Conservation (phyloP, 2,113 vertebrate genomes). For the Chloebia gouldiae region DNA sequence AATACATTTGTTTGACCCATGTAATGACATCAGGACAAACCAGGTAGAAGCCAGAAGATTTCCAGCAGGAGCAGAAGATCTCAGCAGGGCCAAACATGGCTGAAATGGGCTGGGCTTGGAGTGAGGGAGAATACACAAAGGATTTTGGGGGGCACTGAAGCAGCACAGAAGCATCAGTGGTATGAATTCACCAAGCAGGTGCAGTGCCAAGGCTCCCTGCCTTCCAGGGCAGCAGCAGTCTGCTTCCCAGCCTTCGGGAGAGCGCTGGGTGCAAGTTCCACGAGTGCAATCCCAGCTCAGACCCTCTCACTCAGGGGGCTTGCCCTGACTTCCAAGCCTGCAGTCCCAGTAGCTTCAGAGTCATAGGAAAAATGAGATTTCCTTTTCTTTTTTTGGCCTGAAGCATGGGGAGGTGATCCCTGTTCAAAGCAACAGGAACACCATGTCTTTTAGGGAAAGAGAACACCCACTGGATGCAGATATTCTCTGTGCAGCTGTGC, state of each 20-base stretch:
- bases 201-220: not conserved
- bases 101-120: not conserved
- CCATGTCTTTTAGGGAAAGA: not conserved
- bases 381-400: not conserved
- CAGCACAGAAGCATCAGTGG: not conserved
- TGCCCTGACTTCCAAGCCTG: not conserved
- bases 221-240: not conserved
- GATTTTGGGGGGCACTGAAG: not conserved
- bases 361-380: not conserved
- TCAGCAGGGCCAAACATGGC: not conserved
- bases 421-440: not conserved
- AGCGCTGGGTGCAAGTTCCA: not conserved
- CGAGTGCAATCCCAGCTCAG: rapidly evolving
- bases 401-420: not conserved
- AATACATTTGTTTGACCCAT: not conserved
- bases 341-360: not conserved
- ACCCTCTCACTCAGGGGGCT: not conserved
- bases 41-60: not conserved
- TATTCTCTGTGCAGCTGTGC: not conserved
- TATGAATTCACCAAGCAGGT: not conserved
- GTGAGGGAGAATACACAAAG: rapidly evolving
- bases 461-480: not conserved
- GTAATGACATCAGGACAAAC: not conserved
- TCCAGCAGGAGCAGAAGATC: not conserved
- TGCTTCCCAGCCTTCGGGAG: not conserved